These are phyloP conservation scores for Acanthurus tractus DNA, from an alignment of 2,797 vertebrate genomes.

Conservation along the genomic window DNA sequence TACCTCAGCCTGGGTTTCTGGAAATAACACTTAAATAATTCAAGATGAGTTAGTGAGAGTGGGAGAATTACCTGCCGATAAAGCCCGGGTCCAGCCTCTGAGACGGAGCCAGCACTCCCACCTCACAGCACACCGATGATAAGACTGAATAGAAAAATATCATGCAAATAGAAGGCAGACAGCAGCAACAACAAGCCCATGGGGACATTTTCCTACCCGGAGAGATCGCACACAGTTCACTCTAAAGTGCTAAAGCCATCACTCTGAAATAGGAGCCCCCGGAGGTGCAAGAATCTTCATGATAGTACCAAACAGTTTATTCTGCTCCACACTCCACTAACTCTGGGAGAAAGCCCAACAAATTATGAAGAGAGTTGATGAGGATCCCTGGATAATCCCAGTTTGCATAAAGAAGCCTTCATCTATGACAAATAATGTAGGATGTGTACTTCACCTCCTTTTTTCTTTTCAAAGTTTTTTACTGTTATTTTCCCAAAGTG, in stretches of 20 bases:
- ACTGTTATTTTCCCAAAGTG: conserved; percentile 47
- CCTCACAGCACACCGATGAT: conserved; percentile 82
- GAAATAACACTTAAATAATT: conserved; percentile 84
- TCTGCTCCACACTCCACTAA: conserved; percentile 69
- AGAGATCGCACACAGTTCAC: conserved; percentile 82
- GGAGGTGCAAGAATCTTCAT: conserved; percentile 71
- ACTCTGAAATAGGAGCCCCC: conserved; percentile 78
- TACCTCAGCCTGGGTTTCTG: conserved; percentile 52
- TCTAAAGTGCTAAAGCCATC: conserved; percentile 82
- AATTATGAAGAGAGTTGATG: conserved; percentile 72
- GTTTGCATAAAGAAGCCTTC: conserved; percentile 61
- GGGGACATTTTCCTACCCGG: conserved; percentile 75
- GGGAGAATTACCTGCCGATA: conserved; percentile 85
- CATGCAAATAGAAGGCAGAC: conserved; percentile 86
- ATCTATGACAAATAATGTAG: conserved; percentile 54
- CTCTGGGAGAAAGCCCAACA: conserved; percentile 63
- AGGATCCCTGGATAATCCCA: conserved; percentile 71
- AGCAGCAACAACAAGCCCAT: conserved; percentile 85
- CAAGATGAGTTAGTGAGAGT: conserved; percentile 83
- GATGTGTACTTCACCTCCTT: conserved; percentile 41
- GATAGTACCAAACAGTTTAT: conserved; percentile 76
- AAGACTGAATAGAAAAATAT: conserved; percentile 85
- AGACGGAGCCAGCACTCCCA: conserved; percentile 83
- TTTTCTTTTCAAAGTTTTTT: conserved; percentile 46
- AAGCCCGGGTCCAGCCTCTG: conserved; percentile 83